Base-by-base conservation (phyloP, 2,888 invertebrate genomes). In the Sinohyriopsis cumingii region DNA sequence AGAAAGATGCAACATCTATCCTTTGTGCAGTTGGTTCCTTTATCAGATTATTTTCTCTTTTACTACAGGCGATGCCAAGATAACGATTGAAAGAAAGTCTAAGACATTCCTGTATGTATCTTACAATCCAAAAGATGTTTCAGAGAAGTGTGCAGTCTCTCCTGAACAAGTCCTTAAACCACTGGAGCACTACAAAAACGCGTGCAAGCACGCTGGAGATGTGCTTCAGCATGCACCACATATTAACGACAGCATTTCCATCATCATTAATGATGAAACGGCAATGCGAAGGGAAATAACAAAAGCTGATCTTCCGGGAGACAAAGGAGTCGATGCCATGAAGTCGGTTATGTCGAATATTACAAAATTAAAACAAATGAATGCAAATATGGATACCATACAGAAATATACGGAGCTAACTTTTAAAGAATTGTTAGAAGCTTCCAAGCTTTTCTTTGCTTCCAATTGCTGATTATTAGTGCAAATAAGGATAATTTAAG, bases 201-300 rank as follows among this genome's bases (percentile, higher is more conserved):
- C 82, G 15, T 84, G 84, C 73, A 77, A 79, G 33, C 76, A 82
- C 45, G 77, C 82, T 24, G 77, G 80, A 55, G 77, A 79, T 57
- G 77, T 86, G 25, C 73, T 84, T 24, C 78, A 77, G 7, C 72
- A 77, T 20, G 76, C 80, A 0, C 82, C 84, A 1, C 79, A 78
- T 63, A 79, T 86, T 12, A 76, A 77, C 61, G 72, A 73, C 18
- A 82, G 83, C 18, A 72, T 82, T 9, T 71, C 71, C 9, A 80
- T 84, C 5, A 75, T 86, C 9, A 62, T 84, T 9, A 76, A 78
- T 53, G 84, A 84, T 65, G 84, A 85, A 67, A 73, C 82, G 18
- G 76, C 69, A 9, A 70, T 85, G 63, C 76, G 79, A 28, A 76
- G 76, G 64, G 83, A 84, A 33, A 78, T 86, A 24, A 78, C 79